Percentiles rank a stretch among this genome's conserved stretches.
These are phyloP conservation scores for Oophaga pumilio DNA, from an alignment of 2,113 vertebrate genomes.

Conservation along the genomic window DNA sequence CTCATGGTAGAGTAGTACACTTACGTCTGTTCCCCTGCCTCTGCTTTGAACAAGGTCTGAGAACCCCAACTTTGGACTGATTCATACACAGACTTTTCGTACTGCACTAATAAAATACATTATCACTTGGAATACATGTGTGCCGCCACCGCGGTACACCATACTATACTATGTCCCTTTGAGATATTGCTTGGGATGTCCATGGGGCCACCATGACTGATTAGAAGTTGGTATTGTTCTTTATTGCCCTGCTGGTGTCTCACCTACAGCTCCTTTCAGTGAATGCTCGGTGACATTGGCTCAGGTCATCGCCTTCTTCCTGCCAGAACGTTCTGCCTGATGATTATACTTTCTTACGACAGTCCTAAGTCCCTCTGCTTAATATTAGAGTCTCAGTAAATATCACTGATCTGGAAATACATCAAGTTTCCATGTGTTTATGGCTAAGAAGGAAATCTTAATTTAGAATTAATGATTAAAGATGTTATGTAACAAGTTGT, in stretches of 20 bases:
- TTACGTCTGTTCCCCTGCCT: too few relatives aligned
- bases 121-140: too few relatives aligned
- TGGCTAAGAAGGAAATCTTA: not conserved
- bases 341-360: not conserved
- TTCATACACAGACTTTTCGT: too few relatives aligned
- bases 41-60: too few relatives aligned
- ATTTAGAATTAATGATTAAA: not conserved
- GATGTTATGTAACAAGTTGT: not conserved
- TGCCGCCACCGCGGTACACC: too few relatives aligned
- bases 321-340: not conserved
- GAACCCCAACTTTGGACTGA: too few relatives aligned
- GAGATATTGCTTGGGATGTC: too few relatives aligned
- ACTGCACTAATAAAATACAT: too few relatives aligned
- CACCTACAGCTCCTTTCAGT: not conserved
- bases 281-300: not conserved
- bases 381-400: not conserved
- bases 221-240: not conserved
- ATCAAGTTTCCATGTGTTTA: slow-evolving; percentile 7
- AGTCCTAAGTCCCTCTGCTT: not conserved
- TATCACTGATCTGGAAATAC: slow-evolving; percentile 26
- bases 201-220: not conserved
- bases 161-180: too few relatives aligned
- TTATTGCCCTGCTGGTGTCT: not conserved
- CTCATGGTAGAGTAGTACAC: too few relatives aligned
- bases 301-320: not conserved